Evolutionary conservation across 1,140 invertebrate genomes (phyloP), one percentile per base, ranked within the genome.

Genomic region (Hylaeus volcanicus): DNA sequence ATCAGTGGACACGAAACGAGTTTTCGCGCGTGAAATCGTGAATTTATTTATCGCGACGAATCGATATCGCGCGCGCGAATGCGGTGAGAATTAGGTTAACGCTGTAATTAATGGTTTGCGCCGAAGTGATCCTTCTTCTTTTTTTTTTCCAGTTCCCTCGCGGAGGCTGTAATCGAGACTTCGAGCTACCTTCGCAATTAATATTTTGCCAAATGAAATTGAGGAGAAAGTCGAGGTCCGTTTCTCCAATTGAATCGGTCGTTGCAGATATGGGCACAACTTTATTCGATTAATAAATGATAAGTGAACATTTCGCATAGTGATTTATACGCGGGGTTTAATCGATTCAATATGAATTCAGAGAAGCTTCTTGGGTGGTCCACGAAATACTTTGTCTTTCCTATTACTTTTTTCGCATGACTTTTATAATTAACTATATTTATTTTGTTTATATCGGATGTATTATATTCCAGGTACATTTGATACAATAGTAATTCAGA

Each of bases 1-100:
- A 26, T 26, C 26, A 26, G 26, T 26, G 26, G 3, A 15, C 41
- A n/a, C 60, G 56, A 51, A 58, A 76, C 63, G 51, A 56, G 51
- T 75, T 68, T 45, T 56, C 51, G 39, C 12, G 12, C 48, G 55
- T 37, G 45, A 55, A 9, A 73, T 79, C 69, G 69, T 53, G 55
- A 51, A 65, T 56, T 37, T 56, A 41, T 39, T 56, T 53, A n/a
- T 37, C 26, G 15, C 6, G n/a, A 26, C 5, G n/a, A 69, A 69
- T 58, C 41, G 65, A 48, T 41, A 14, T 1, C 4, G 0, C 8
- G 9, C 51, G 1, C 1, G n/a, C 14, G 3, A 51, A 41, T 60
- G 15, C 1, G 2, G 6, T 2, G 26, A 26, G n/a, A 78, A 78
- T 71, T 26, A 12, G 63, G 74, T 66, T 71, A 78, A 74, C 3